Evolutionary conservation across 2,797 vertebrate genomes (phyloP).

Genomic region (Setipinna tenuifilis): DNA sequence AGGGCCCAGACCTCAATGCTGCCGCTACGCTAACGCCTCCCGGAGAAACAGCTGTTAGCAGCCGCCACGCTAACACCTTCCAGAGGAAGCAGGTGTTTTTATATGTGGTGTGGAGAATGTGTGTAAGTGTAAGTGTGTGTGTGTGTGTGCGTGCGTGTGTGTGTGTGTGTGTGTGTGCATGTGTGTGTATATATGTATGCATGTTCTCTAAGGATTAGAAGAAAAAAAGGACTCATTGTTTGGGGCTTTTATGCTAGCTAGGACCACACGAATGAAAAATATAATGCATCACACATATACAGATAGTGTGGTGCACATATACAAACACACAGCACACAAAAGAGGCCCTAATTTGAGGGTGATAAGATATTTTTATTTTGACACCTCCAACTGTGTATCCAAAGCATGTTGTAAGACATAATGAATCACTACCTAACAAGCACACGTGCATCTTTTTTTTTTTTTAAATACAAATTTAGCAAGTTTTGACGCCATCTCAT

Average conservation of each 20-base stretch:
- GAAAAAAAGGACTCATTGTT: too few relatives aligned
- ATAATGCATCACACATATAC: too few relatives aligned
- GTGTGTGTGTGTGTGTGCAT: too few relatives aligned
- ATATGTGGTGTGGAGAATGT: too few relatives aligned
- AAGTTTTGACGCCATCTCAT: not conserved
- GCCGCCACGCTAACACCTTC: not conserved
- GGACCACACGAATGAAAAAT: too few relatives aligned
- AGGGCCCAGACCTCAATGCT: not conserved
- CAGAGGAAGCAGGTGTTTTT: not conserved
- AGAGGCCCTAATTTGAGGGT: not conserved
- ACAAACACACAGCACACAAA: not conserved
- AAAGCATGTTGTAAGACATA: too few relatives aligned
- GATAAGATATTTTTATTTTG: not conserved
- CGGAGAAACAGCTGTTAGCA: conserved; percentile 11
- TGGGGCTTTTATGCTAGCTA: too few relatives aligned
- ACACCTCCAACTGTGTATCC: not conserved
- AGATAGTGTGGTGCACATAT: not conserved
- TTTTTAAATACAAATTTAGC: not conserved
- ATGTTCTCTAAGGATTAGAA: too few relatives aligned
- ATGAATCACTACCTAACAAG: not conserved
- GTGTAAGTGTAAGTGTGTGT: too few relatives aligned
- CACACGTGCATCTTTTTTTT: not conserved
- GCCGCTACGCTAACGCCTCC: not conserved
- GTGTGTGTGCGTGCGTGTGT: too few relatives aligned
- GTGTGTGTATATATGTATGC: too few relatives aligned